Evolutionary conservation across 2,113 vertebrate species (phyloP), one percentile per base, ranked within the genome.

Genomic region (Orcinus orca): DNA sequence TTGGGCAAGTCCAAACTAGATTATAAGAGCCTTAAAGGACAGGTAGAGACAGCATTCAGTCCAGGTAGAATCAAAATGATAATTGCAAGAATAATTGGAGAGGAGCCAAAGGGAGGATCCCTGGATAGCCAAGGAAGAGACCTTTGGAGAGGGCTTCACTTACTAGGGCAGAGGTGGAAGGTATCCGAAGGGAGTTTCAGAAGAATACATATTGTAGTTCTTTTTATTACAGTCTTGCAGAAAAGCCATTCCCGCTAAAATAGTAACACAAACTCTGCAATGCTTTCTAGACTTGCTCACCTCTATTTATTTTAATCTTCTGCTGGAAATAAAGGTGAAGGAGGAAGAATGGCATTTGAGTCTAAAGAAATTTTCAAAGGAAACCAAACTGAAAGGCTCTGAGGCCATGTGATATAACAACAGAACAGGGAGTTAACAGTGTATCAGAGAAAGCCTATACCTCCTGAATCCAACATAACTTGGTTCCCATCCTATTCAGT

Each of bases 281-380:
- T 67, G 53, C 33, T 71, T 88, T 80, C 36, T 76, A 71, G 60
- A 65, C 84, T 29, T 92, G n/a, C 20, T 81, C 10, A 73, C 41
- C 15, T 85, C 60, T 50, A 23, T 87, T 71, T 87, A 96, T 90
- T 93, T 86, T 77, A 85, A 94, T 82, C 10, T 63, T 95, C 33
- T 88, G 2, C 9, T 81, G 50, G 53, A 93, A 93, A 93, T 90
- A 88, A 83, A 96, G 29, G 36, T 65, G 60, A 91, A 76, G 17
- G 47, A 68, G 33, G 67, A 77, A 95, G 55, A 93, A 80, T 80
- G 15, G n/a, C 25, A 71, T 62, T 82, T 81, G 36, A 41, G 12
- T 65, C 10, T 8, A 90, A 55, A 70, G n/a, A 90, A 77, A 83
- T 79, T 92, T 92, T 11, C n/a, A 94, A 88, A 68, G 31, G 10